A percentile compares a stretch with the other conserved stretches of the same genome.
Evolutionary conservation across 37 sponge, comb jelly and placozoan genomes (phyloP).

Genomic region (Diacarnus erythraeanus): DNA sequence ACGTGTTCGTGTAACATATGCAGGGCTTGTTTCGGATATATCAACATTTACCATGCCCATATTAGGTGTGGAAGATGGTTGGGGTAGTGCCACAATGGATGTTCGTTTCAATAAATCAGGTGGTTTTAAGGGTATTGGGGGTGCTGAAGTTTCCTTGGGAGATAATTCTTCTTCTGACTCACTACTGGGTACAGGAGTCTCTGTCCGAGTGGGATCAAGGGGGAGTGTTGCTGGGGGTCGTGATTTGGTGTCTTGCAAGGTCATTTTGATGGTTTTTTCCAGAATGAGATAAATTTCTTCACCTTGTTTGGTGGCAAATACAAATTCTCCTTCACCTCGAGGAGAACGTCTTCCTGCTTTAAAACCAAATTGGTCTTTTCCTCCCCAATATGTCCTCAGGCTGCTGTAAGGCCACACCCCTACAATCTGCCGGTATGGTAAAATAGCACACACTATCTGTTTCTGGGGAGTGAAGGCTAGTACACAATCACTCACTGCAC

Average conservation of each 20-base stretch:
- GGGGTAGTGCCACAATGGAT: too few relatives aligned
- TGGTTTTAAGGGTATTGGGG: neutral
- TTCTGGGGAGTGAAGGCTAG: slow-evolving; percentile 39
- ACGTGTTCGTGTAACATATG: too few relatives aligned
- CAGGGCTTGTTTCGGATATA: too few relatives aligned
- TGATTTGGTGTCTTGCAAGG: neutral
- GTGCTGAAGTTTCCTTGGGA: neutral
- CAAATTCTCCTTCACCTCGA: slow-evolving; percentile 66
- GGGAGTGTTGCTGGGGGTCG: slow-evolving; percentile 46
- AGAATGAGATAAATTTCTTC: slow-evolving; percentile 43
- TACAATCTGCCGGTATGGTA: slow-evolving; percentile 21
- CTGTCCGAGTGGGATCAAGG: neutral
- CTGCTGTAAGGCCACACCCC: slow-evolving; percentile 66
- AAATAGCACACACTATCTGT: slow-evolving; percentile 34
- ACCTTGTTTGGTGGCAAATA: slow-evolving; percentile 48
- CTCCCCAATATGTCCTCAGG: slow-evolving; percentile 54
- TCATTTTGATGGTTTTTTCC: slow-evolving; percentile 26
- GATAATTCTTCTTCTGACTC: neutral
- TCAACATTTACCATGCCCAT: too few relatives aligned
- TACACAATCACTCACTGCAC: slow-evolving; percentile 29
- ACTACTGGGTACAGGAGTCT: neutral
- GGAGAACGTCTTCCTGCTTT: slow-evolving; percentile 67
- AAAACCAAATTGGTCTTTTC: slow-evolving; percentile 44
- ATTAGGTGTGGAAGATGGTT: too few relatives aligned
- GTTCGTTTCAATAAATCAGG: too few relatives aligned